Percentiles rank a stretch among this genome's conserved stretches.
Evolutionary conservation across 2,797 vertebrate genomes (phyloP).

Genomic region (Hylomyscus alleni): DNA sequence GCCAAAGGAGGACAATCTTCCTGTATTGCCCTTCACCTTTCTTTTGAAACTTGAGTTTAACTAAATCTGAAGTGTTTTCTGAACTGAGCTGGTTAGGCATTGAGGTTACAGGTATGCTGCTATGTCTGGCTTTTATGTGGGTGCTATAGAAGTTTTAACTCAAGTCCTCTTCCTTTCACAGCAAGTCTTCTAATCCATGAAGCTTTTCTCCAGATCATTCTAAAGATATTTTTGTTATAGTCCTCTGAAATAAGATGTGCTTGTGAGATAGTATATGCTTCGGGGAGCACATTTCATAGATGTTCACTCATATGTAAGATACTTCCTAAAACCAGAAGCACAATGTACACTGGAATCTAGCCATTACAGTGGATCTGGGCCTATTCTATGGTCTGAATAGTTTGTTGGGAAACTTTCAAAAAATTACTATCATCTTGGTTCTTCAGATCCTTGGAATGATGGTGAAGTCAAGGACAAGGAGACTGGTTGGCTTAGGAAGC

Average conservation of each 20-base stretch:
- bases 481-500: background rate
- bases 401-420: background rate
- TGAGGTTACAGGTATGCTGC: background rate
- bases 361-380: background rate
- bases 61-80: background rate
- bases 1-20: background rate
- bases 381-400: background rate
- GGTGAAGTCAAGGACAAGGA: background rate
- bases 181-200: background rate
- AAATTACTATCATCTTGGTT: background rate
- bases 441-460: background rate
- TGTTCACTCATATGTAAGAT: background rate
- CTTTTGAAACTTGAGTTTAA: background rate
- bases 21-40: background rate
- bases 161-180: background rate
- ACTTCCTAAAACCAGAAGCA: background rate
- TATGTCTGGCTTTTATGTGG: background rate
- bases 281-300: background rate
- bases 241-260: background rate
- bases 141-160: background rate
- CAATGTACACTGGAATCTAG: background rate
- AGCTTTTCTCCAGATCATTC: background rate
- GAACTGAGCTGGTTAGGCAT: background rate
- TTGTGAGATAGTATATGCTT: background rate
- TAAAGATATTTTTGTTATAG: background rate